Conservation (phyloP, 2,888 invertebrate species). For the Standfussiana lucernea region DNA sequence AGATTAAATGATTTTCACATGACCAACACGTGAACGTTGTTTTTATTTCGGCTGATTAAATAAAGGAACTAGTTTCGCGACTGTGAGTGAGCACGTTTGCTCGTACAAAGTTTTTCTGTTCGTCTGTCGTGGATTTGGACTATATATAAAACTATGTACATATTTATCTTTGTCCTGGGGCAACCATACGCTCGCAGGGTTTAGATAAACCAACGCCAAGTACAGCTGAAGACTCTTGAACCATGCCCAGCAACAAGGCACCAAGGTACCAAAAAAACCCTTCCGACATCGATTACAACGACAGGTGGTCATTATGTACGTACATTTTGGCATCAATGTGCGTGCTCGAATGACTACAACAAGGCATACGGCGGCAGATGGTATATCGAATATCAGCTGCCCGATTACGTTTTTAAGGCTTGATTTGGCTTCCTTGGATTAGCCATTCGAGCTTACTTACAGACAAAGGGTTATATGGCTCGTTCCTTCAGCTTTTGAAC, state of each 20-base stretch:
- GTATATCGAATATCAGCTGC: slow-evolving; percentile 25
- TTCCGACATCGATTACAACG: not conserved
- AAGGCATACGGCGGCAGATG: slow-evolving; percentile 33
- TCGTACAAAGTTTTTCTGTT: not conserved
- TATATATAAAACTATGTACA: no score
- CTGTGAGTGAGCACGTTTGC: slow-evolving; percentile 16
- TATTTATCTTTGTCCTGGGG: no score
- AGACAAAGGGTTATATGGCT: not conserved
- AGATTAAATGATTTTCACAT: slow-evolving; percentile 37
- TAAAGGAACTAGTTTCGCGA: slow-evolving; percentile 21
- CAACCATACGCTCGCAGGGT: no score
- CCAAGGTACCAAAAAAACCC: not conserved
- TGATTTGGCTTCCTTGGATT: slow-evolving; percentile 2
- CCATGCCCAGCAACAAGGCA: not conserved
- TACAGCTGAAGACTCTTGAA: not conserved
- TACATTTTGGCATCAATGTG: not conserved
- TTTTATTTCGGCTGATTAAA: slow-evolving; percentile 27
- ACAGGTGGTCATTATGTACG: not conserved
- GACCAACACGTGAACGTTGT: slow-evolving; percentile 21
- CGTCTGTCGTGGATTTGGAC: not conserved
- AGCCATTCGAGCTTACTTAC: not conserved
- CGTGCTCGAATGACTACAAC: not conserved
- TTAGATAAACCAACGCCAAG: not conserved
- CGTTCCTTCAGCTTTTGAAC: not conserved
- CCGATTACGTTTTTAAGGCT: slow-evolving; percentile 4